phyloP scores from a whole-genome alignment of 2,888 invertebrate genomes.

The Ichneumon xanthorius region DNA sequence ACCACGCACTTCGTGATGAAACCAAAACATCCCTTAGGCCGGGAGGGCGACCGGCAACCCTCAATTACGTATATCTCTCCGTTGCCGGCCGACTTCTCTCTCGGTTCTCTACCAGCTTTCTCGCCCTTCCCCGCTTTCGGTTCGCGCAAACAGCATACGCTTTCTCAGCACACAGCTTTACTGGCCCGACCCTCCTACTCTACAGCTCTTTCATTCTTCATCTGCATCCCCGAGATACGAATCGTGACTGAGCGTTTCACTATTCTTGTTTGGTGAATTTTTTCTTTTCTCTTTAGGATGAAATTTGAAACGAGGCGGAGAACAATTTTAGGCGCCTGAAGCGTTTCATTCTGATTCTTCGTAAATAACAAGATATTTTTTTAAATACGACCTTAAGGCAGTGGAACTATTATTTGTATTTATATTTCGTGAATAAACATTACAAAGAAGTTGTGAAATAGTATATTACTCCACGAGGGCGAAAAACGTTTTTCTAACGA shows the following conservation, averaged over 20 bases:
- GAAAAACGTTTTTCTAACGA: too few species aligned
- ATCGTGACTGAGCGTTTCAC: conserved; percentile 28
- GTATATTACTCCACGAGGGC: too few species aligned
- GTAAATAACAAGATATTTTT: too few species aligned
- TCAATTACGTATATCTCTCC: conserved; percentile 77
- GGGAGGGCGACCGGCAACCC: conserved; percentile 75
- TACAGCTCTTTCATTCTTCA: conserved; percentile 22
- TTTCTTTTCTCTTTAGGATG: background rate
- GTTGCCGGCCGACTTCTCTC: conserved; percentile 40
- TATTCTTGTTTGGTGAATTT: conserved; percentile 9
- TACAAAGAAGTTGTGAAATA: too few species aligned
- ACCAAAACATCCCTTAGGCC: conserved; percentile 83
- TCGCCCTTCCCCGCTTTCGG: conserved; percentile 48
- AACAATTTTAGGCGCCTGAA: background rate
- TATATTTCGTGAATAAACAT: too few species aligned
- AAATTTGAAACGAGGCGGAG: background rate
- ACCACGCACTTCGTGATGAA: conserved; percentile 78
- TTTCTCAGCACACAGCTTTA: conserved; percentile 32
- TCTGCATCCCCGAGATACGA: conserved; percentile 21
- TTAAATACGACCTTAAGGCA: too few species aligned
- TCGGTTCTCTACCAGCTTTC: conserved; percentile 30
- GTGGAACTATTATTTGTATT: too few species aligned
- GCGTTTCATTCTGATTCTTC: background rate
- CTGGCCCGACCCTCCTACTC: conserved; percentile 5
- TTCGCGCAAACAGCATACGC: conserved; percentile 53